phyloP scores from a whole-genome alignment of 2,797 vertebrate species.

The Sebastes oblongus region DNA sequence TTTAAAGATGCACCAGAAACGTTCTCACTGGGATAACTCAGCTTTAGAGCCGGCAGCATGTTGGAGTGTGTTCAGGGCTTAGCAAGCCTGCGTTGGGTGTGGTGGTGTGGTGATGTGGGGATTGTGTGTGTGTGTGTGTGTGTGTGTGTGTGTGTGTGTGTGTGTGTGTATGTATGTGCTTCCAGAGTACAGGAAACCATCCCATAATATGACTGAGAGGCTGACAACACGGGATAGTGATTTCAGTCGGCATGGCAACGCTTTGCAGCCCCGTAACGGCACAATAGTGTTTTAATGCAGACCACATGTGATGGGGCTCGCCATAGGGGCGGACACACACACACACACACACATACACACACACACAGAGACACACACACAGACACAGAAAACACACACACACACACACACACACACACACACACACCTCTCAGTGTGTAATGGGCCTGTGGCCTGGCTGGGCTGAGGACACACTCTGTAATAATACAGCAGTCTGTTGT shows the following conservation, averaged over 20 bases:
- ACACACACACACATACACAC: not conserved
- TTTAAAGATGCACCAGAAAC: not conserved
- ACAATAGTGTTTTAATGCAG: conserved; percentile 66
- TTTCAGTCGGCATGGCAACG: conserved; percentile 49
- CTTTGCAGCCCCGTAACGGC: conserved; percentile 32
- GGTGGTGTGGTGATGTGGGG: conserved; percentile 4
- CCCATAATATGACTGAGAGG: conserved; percentile 50
- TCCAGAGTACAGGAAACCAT: conserved; percentile 20
- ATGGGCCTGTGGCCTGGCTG: conserved; percentile 44
- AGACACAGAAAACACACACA: not conserved
- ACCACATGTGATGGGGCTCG: conserved; percentile 69
- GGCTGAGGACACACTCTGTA: conserved; percentile 48
- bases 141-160: not conserved
- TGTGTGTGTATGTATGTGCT: not conserved
- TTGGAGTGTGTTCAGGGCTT: conserved; percentile 18
- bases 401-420: too few relatives aligned
- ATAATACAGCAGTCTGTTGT: conserved; percentile 60
- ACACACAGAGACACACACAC: not conserved
- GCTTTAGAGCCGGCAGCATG: not conserved
- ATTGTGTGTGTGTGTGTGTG: not conserved
- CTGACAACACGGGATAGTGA: conserved; percentile 63
- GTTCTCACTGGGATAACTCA: not conserved
- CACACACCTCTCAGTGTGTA: conserved; percentile 28
- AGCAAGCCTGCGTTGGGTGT: conserved; percentile 31
- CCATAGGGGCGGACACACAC: conserved; percentile 21